Evolutionary conservation across 1,140 invertebrate species (phyloP).

Genomic region (Epicauta chinensis): DNA sequence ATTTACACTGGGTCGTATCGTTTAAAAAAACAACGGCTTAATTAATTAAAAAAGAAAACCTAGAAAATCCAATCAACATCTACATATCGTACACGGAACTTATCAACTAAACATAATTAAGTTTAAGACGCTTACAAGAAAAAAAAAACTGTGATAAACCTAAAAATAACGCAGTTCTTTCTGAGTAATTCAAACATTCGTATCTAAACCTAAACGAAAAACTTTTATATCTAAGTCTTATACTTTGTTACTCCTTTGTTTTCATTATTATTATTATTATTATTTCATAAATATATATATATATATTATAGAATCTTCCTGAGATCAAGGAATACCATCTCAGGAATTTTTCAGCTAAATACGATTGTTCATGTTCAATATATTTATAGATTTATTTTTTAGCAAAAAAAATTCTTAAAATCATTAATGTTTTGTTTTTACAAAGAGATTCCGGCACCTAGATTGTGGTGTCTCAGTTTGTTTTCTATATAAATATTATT

Average conservation of each 20-base stretch:
- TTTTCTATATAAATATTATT: background rate
- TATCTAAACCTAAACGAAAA: background rate
- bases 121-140: too few species aligned
- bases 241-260: background rate
- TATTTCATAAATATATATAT: too few species aligned
- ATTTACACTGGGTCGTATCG: background rate
- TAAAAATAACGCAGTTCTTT: too few species aligned
- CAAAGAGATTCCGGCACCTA: slow-evolving; percentile 24
- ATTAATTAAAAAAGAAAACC: too few species aligned
- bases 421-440: slow-evolving; percentile 6
- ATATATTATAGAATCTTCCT: too few species aligned
- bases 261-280: too few species aligned
- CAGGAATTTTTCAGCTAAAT: slow-evolving; percentile 3
- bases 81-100: slow-evolving; percentile 23
- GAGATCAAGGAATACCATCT: too few species aligned
- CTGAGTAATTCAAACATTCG: too few species aligned
- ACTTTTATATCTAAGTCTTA: slow-evolving; percentile 16
- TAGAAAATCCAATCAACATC: slow-evolving; percentile 5
- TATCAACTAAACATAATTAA: slow-evolving; percentile 16
- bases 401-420: too few species aligned
- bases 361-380: slow-evolving; percentile 23
- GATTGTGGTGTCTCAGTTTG: slow-evolving; percentile 25
- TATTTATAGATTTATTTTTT: slow-evolving; percentile 5
- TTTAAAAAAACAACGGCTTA: too few species aligned
- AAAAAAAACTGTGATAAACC: too few species aligned